phyloP scores from a whole-genome alignment of 2,888 invertebrate species.

The Pardosa pseudoannulata region DNA sequence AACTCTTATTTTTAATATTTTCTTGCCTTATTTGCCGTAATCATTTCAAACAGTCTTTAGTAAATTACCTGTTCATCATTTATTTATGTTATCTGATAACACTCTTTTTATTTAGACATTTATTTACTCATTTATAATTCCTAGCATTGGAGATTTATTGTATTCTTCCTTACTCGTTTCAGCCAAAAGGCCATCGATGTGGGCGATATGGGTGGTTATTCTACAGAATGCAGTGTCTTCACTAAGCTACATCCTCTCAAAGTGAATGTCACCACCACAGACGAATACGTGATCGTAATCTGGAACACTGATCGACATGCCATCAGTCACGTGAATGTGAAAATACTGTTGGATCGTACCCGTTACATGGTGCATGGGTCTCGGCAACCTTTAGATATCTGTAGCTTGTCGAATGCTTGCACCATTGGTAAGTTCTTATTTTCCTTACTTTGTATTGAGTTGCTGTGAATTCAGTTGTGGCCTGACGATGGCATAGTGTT shows the following conservation, averaged over 20 bases:
- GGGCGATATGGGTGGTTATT: not conserved
- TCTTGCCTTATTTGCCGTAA: too few relatives aligned
- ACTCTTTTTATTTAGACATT: too few relatives aligned
- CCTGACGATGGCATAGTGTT: too few relatives aligned
- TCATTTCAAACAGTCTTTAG: too few relatives aligned
- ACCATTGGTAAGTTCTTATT: slow-evolving; percentile 64
- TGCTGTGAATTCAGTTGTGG: too few relatives aligned
- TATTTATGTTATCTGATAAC: too few relatives aligned
- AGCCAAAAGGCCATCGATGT: slow-evolving; percentile 6
- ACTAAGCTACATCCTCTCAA: not conserved
- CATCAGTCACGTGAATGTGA: slow-evolving; percentile 26
- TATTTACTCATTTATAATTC: too few relatives aligned
- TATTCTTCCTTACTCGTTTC: too few relatives aligned
- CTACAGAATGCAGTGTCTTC: not conserved
- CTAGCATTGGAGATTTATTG: too few relatives aligned
- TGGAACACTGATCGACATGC: slow-evolving; percentile 22
- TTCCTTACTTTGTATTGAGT: too few relatives aligned
- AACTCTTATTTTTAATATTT: too few relatives aligned
- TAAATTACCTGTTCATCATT: too few relatives aligned
- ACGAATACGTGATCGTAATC: slow-evolving; percentile 34
- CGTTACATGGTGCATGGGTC: slow-evolving; percentile 35
- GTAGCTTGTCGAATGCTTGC: slow-evolving; percentile 53
- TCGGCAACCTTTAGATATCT: slow-evolving; percentile 43
- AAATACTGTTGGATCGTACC: slow-evolving; percentile 32
- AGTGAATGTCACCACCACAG: slow-evolving; percentile 36